A percentile compares a stretch with the other conserved stretches of the same genome.
Evolutionary conservation across 2,113 vertebrate species (phyloP).

Genomic region (Jaculus jaculus): DNA sequence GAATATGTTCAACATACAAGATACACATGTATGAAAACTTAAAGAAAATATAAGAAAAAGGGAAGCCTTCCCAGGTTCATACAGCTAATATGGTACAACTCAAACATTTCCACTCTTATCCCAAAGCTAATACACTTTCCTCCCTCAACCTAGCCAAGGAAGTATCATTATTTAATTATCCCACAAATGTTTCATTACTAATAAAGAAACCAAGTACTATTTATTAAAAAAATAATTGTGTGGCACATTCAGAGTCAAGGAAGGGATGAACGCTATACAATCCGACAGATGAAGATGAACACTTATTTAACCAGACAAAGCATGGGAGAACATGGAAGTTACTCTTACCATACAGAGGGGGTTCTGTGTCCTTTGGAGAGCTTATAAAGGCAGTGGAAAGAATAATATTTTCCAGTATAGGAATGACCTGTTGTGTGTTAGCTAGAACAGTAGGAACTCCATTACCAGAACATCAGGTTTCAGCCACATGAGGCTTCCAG

Average conservation of each 20-base stretch:
- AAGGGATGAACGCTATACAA: background rate
- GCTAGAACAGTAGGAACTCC: background rate
- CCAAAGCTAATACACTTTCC: background rate
- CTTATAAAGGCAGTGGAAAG: background rate
- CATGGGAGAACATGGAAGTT: background rate
- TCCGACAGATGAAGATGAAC: background rate
- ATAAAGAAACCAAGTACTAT: background rate
- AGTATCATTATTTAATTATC: background rate
- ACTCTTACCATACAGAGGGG: background rate
- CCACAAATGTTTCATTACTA: constrained; percentile 4
- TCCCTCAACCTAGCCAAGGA: background rate
- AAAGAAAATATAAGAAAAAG: background rate
- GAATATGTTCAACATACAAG: too few relatives aligned
- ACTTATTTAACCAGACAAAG: background rate
- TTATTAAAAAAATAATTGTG: background rate
- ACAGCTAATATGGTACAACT: background rate
- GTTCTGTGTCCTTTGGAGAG: background rate
- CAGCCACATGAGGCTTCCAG: background rate
- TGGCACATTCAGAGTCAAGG: background rate
- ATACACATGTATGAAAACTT: too few relatives aligned
- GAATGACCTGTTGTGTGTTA: background rate
- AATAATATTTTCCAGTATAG: background rate
- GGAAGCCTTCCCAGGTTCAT: background rate
- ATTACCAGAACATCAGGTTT: background rate
- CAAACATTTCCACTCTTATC: background rate